Evolutionary conservation across 2,113 vertebrate species (phyloP).

Genomic region (Petroica traversi): DNA sequence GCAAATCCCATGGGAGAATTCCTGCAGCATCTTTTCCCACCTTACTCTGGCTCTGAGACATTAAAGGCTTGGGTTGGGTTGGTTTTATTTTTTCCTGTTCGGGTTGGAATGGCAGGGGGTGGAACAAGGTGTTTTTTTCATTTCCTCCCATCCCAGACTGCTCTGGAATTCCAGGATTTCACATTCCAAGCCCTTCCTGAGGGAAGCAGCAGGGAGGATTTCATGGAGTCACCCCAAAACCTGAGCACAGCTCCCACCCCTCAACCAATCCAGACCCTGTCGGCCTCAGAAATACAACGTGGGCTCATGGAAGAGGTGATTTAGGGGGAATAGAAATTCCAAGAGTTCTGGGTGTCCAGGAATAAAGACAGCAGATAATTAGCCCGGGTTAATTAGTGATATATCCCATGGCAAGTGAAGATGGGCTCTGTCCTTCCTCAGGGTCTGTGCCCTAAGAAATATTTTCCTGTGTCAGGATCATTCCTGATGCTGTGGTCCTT

Average conservation of each 20-base stretch:
- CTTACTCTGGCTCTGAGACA: accelerated
- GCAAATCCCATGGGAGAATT: neutral
- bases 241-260: neutral
- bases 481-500: neutral
- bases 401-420: neutral
- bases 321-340: neutral
- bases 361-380: neutral
- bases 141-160: neutral
- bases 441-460: neutral
- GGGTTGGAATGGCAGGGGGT: neutral
- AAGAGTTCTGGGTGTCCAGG: neutral
- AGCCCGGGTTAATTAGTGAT: neutral
- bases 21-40: neutral
- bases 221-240: neutral
- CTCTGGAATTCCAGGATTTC: neutral
- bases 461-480: neutral
- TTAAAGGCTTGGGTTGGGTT: neutral
- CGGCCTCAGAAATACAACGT: neutral
- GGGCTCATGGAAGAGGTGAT: neutral
- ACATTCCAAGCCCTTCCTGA: neutral
- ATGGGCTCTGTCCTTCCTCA: neutral
- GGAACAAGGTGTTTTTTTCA: neutral
- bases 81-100: accelerated
- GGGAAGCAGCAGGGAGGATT: neutral
- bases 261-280: neutral